Evolutionary conservation across 1,140 invertebrate species (phyloP).

Genomic region (Leptinotarsa lineolata): DNA sequence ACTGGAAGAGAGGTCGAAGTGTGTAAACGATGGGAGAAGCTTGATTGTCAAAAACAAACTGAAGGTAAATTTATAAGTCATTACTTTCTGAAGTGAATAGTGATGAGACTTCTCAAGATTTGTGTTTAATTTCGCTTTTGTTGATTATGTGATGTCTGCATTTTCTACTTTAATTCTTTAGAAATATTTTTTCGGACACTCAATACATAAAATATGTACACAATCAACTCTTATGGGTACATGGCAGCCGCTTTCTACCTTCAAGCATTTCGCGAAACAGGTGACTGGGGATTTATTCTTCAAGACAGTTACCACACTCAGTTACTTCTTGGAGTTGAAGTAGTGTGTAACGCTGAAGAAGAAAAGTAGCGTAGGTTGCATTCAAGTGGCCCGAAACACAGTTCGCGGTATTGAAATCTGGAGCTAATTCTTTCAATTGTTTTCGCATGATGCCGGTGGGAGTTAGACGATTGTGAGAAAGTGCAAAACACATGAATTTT

Average conservation of each 20-base stretch:
- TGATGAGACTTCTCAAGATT: no score
- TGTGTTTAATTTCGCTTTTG: no score
- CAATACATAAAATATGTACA: conserved; percentile 12
- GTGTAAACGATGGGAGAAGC: no score
- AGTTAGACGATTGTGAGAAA: background rate
- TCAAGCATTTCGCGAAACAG: conserved; percentile 24
- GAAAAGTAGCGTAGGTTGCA: background rate
- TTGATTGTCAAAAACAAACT: no score
- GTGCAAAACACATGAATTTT: background rate
- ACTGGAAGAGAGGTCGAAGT: no score
- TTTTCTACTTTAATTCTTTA: no score
- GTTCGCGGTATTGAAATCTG: background rate
- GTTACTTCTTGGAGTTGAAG: conserved; percentile 24
- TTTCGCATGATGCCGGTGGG: conserved; percentile 7
- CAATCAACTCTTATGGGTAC: conserved; percentile 19
- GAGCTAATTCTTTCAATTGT: background rate
- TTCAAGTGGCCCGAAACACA: background rate
- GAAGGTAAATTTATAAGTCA: no score
- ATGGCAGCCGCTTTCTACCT: conserved; percentile 24
- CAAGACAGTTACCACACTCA: conserved; percentile 27
- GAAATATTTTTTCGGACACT: background rate
- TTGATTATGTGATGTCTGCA: no score
- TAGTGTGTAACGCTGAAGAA: conserved; percentile 8
- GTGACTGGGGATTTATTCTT: conserved; percentile 23
- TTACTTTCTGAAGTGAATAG: no score